These are phyloP conservation scores for Catharus minimus DNA, from an alignment of 2,113 vertebrate genomes.

Conservation along the genomic window DNA sequence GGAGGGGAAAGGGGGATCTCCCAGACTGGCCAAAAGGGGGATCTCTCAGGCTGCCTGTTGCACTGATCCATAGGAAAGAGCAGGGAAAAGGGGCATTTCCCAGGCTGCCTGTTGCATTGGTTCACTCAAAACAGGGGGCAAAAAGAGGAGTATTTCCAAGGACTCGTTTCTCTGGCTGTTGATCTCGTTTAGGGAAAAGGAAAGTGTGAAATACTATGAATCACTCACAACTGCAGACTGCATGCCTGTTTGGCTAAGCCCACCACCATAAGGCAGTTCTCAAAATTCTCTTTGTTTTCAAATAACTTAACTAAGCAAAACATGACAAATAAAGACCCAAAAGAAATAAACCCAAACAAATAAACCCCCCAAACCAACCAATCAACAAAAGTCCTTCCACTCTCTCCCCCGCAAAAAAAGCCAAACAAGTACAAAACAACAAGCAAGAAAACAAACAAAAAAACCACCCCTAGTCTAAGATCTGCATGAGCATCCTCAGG, in stretches of 20 bases:
- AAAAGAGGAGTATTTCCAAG: too few relatives aligned
- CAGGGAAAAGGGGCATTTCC: background rate
- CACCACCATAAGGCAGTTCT: background rate
- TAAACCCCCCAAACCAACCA: fast-evolving
- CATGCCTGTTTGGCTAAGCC: background rate
- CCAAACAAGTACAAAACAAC: background rate
- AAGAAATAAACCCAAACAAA: background rate
- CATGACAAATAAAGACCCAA: background rate
- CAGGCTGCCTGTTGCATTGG: background rate
- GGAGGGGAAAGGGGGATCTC: background rate
- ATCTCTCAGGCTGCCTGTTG: background rate
- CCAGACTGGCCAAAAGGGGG: too few relatives aligned
- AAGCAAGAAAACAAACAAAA: background rate
- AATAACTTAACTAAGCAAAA: background rate
- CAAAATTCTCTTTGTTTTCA: background rate
- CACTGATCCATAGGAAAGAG: background rate
- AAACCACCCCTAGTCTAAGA: background rate
- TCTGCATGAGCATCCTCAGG: background rate
- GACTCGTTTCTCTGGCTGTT: fast-evolving
- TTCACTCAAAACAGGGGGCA: background rate
- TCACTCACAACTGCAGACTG: background rate
- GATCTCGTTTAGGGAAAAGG: background rate
- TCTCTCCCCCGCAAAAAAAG: fast-evolving
- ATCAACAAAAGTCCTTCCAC: background rate
- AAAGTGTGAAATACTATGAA: background rate